Conservation (phyloP, 1,140 invertebrate genomes). For the Papilio polyxenes region DNA sequence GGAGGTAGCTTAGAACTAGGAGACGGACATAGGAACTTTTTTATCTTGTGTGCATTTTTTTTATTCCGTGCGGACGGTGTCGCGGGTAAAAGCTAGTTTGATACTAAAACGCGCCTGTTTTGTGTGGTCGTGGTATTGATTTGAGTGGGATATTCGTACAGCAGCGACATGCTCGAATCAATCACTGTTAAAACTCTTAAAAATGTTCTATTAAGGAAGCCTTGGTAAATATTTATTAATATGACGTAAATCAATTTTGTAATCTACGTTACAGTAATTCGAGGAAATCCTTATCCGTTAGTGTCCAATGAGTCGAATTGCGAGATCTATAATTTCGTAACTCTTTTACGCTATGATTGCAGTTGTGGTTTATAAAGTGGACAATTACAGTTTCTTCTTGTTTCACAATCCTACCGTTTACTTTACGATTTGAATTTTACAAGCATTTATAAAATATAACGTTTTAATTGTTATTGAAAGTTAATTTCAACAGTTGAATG, state of each 20-base stretch:
- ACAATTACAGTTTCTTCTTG: constrained; percentile 5
- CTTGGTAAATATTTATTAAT: not conserved
- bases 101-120: no score
- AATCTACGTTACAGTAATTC: not conserved
- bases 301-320: not conserved
- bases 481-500: not conserved
- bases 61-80: no score
- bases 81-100: no score
- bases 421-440: not conserved
- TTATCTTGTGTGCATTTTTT: no score
- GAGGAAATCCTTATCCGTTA: constrained; percentile 26
- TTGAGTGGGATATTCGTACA: no score
- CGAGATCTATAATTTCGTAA: not conserved
- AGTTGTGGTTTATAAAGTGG: constrained; percentile 18
- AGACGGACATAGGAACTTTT: no score
- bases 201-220: no score
- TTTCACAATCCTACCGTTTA: not conserved
- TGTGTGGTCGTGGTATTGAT: no score
- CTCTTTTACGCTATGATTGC: not conserved
- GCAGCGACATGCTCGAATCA: no score
- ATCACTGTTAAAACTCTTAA: no score
- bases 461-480: not conserved
- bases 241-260: not conserved
- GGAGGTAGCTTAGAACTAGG: no score
- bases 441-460: no score